A percentile compares a stretch with the other conserved stretches of the same genome.
phyloP scores from a whole-genome alignment of 2,888 invertebrate species.

The Leptinotarsa haldemani region DNA sequence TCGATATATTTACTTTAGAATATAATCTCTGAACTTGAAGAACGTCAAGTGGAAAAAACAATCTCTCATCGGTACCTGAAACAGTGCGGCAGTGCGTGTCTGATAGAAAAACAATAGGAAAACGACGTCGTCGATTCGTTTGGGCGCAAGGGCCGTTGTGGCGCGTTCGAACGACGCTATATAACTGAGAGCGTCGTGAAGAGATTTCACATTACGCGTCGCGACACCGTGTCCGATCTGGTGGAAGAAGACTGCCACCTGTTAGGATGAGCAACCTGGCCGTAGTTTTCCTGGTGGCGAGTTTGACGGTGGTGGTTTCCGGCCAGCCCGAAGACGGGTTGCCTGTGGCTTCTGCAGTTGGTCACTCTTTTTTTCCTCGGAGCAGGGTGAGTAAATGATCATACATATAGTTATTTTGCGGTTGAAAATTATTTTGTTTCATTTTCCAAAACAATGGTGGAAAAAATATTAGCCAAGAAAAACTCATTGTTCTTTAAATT shows the following conservation, averaged over 20 bases:
- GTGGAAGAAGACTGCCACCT: slow-evolving; percentile 48
- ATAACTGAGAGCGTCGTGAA: slow-evolving; percentile 54
- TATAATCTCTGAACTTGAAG: too few relatives aligned
- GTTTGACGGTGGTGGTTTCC: neutral
- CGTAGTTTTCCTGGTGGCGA: slow-evolving; percentile 32
- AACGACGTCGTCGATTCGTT: slow-evolving; percentile 7
- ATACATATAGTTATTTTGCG: neutral
- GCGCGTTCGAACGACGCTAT: slow-evolving; percentile 52
- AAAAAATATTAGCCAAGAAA: too few relatives aligned
- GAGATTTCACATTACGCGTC: slow-evolving; percentile 56
- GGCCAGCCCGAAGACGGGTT: neutral
- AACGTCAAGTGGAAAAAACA: too few relatives aligned
- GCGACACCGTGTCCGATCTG: slow-evolving; percentile 52
- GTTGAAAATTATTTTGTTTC: neutral
- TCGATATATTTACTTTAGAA: neutral
- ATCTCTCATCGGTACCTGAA: neutral
- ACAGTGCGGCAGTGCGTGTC: slow-evolving; percentile 24
- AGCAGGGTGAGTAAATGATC: neutral
- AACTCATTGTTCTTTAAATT: too few relatives aligned
- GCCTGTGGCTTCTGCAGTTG: slow-evolving; percentile 2
- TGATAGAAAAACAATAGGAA: slow-evolving; percentile 32
- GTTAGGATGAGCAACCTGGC: slow-evolving; percentile 55
- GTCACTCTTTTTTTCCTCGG: slow-evolving; percentile 7
- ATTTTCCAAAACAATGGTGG: neutral
- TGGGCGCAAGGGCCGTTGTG: slow-evolving; percentile 56